Base-by-base conservation (phyloP, 2,888 invertebrate species). In the Euzophera pinguis region DNA sequence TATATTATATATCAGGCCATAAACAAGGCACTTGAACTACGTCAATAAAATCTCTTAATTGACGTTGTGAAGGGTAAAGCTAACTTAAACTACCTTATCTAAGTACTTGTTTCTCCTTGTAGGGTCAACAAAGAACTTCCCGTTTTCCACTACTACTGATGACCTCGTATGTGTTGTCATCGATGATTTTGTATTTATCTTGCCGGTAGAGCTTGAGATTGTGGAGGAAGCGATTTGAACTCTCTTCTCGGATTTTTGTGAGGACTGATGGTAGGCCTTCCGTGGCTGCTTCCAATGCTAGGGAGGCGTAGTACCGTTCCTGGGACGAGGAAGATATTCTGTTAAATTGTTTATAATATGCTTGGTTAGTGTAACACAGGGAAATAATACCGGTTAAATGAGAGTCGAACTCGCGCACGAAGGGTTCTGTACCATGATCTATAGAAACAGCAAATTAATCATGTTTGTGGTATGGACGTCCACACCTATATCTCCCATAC, bases 251-350 rank as follows among this genome's bases (percentile, higher is more conserved):
- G 27, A 96, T 90, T 66, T 93, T 93, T 7, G 93, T 92, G 42
- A 95, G 87, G 1, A 94, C 94, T 0, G 92, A 91, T 0, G 94
- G 94, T 1, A 96, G 81, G 1, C 91, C 91, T 16, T 85, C 77
- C 9, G 93, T 90, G n/a, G 88, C 84, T 0, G 93, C 94, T 57
- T 93, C 91, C 0, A 81, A 71, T 0, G 95, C 93, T 16, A 96
- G 76, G 13, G 94, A 93, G 9, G 93, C 91, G 77, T 95, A 95
- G 73, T 96, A 96, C 39, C 81, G 81, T 69, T 93, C 93, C 87
- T 94, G 93, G 1, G 77, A 83, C 13, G 32, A 45, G 72, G 52
- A 5, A 53, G 47, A 5, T 14, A 38, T 10, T 3, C 2, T 17
- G n/a, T 6, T 5, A 42, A 27, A 9, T 12, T 22, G n/a, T 22